Conservation (phyloP, 2,797 vertebrate species). For the Gobio occitaniae region DNA sequence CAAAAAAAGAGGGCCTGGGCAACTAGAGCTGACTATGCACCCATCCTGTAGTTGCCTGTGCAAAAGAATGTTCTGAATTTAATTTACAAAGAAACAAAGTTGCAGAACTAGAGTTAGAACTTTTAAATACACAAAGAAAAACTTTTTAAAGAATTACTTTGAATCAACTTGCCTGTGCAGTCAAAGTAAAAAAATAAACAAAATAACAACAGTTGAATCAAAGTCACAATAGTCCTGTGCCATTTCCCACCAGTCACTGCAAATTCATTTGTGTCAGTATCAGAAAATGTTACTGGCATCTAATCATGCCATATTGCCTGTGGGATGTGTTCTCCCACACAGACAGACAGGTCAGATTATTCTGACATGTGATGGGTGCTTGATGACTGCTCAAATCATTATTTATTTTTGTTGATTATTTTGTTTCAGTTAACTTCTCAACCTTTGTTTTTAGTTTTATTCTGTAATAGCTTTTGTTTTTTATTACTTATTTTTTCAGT, state of each 20-base stretch:
- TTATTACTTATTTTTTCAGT: neutral
- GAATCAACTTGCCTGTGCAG: neutral
- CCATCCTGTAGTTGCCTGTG: neutral
- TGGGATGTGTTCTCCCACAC: constrained; percentile 31
- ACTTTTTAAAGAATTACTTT: neutral
- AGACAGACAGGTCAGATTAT: constrained; percentile 38
- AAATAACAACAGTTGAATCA: neutral
- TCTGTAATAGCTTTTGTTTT: neutral
- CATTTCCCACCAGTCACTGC: neutral
- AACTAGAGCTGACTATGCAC: neutral
- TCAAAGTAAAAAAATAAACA: neutral
- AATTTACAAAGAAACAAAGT: neutral
- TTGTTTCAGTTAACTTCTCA: constrained; percentile 12
- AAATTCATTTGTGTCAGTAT: constrained; percentile 4
- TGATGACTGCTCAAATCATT: constrained; percentile 22
- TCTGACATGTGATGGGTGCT: constrained; percentile 32
- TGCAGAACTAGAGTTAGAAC: neutral
- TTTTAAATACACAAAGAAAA: neutral
- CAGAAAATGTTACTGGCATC: constrained; percentile 28
- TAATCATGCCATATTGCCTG: constrained; percentile 33
- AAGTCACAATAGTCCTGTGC: neutral
- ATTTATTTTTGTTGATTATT: constrained; percentile 20
- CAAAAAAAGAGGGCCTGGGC: neutral
- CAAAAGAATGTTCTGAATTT: neutral
- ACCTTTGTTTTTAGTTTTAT: constrained; percentile 5